These are phyloP conservation scores for Sitodiplosis mosellana DNA, from an alignment of 1,140 invertebrate genomes.

Conservation along the genomic window DNA sequence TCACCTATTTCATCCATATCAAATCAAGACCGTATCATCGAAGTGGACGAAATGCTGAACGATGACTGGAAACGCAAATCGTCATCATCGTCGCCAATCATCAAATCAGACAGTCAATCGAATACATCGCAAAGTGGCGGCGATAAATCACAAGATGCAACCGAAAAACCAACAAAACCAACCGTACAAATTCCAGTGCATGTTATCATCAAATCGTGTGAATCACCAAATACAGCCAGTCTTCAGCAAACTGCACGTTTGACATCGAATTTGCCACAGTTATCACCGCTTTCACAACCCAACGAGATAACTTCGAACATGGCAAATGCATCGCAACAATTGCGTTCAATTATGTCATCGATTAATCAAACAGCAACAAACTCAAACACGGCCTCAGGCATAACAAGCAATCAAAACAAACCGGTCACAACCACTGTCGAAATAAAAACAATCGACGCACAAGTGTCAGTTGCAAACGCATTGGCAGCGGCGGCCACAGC, in stretches of 20 bases:
- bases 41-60: background rate
- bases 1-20: background rate
- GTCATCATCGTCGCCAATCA: background rate
- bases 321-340: constrained; percentile 45
- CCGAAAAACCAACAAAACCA: constrained; percentile 10
- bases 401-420: constrained; percentile 3
- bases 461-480: constrained; percentile 4
- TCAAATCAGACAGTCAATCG: background rate
- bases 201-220: constrained; percentile 11
- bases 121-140: too few relatives aligned
- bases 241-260: background rate
- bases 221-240: constrained; percentile 10
- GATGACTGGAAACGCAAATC: background rate
- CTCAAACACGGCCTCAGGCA: constrained; percentile 12
- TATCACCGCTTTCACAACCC: constrained; percentile 48
- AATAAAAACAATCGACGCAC: constrained; percentile 3
- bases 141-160: constrained; percentile 1
- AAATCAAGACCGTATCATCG: background rate
- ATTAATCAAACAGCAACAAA: constrained; percentile 19
- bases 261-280: constrained; percentile 34
- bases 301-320: constrained; percentile 49
- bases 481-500: constrained; percentile 2
- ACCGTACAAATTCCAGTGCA: constrained; percentile 19
- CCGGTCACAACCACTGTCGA: constrained; percentile 11
- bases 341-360: constrained; percentile 40